Base-by-base conservation (phyloP, 2,797 vertebrate genomes). In the Xiphorhynchus erythropygius region DNA sequence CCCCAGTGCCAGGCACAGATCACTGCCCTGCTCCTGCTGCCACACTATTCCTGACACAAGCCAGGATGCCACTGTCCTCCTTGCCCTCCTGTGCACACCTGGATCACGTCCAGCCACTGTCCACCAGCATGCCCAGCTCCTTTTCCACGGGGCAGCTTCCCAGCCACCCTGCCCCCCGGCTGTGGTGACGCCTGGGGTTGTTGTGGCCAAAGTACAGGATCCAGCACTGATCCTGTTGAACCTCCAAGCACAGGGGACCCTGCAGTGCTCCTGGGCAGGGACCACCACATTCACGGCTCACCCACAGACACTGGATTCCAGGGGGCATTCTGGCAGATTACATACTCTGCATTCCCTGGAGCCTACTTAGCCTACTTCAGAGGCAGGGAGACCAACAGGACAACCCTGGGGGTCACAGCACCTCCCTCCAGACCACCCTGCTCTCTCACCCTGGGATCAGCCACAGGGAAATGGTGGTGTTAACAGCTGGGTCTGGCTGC, bases 31-130 rank as follows among this genome's bases (percentile, higher is more conserved):
- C 1, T n/a, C 23, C 71, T 69, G 17, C 19, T 55, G 30, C 25
- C 56, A 7, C 25, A 3, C 13, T 0, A 1, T 5, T 41, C 17
- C 21, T 63, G 49, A 6, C 3, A 4, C 10, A 19, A 32, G 11
- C 41, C 47, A 37, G 27, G 32, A 1, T 28, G 42, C 6, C 42
- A 18, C 0, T 5, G 16, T 15, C 18, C 41, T 62, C n/a, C 41
- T 37, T 0, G 0, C 41, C 1, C 41, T 11, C 10, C 32, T 19
- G 35, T 21, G 15, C 10, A 49, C 27, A 10, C 1, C 28, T 22
- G 24, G 9, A 4, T 53, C 39, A 2, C 0, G 3, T 8, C 41
- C 42, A 41, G 41, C 41, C 41, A 17, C 41, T 41, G 41, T 14
- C 16, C 15, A 41, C 41, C 41, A 41, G 41, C 46, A 27, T 3